Evolutionary conservation across 2,113 vertebrate species (phyloP).

Genomic region (Tragelaphus imberbis): DNA sequence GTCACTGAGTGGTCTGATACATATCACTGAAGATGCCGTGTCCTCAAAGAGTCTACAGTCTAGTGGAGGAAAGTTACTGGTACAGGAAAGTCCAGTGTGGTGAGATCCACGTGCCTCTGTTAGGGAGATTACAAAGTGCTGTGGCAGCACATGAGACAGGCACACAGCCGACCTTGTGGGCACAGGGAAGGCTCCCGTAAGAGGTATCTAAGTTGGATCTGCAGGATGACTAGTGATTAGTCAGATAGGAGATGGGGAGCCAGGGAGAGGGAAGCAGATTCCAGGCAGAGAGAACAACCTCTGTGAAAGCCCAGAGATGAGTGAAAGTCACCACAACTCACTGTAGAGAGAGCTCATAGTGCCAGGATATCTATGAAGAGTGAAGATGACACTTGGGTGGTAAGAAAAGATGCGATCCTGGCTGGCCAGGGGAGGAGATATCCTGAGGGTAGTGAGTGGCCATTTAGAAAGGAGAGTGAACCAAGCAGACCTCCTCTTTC

Average conservation of each 20-base stretch:
- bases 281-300: not conserved
- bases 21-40: not conserved
- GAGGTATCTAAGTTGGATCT: not conserved
- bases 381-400: not conserved
- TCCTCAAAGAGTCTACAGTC: not conserved
- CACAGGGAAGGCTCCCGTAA: not conserved
- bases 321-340: not conserved
- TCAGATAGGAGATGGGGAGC: not conserved
- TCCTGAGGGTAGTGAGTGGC: not conserved
- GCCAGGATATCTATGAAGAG: not conserved
- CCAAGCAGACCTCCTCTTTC: not conserved
- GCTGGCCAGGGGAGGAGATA: not conserved
- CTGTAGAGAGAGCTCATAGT: not conserved
- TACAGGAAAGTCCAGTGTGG: not conserved
- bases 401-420: not conserved
- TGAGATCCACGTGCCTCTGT: not conserved
- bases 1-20: not conserved
- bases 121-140: not conserved
- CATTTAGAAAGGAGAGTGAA: not conserved
- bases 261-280: not conserved
- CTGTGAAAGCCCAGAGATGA: not conserved
- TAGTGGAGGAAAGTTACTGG: not conserved
- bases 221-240: not conserved
- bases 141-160: accelerated
- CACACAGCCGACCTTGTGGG: not conserved